A percentile compares a stretch with the other conserved stretches of the same genome.
Evolutionary conservation across 2,888 invertebrate species (phyloP).

Genomic region (Tachystola acroxantha): DNA sequence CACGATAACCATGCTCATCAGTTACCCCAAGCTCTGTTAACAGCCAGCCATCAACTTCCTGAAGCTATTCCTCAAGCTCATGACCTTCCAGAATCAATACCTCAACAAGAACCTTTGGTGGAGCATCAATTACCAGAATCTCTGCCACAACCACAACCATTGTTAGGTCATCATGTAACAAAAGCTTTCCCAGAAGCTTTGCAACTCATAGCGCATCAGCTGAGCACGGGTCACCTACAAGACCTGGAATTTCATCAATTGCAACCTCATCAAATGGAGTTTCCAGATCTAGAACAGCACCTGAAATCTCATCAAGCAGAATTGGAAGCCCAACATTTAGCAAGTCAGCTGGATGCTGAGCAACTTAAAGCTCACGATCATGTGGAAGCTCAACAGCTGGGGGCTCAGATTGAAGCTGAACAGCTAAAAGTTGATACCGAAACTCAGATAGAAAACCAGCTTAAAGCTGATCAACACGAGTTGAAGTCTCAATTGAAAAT

Average conservation of each 20-base stretch:
- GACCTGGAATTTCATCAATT: slow-evolving; percentile 17
- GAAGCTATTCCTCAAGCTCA: neutral
- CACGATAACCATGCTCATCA: slow-evolving; percentile 12
- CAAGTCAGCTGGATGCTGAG: slow-evolving; percentile 1
- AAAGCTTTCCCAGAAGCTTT: neutral
- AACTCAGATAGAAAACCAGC: neutral
- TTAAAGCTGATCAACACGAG: neutral
- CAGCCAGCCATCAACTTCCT: too few species aligned
- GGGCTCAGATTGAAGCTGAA: neutral
- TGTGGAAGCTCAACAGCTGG: slow-evolving; percentile 4
- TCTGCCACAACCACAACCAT: too few species aligned
- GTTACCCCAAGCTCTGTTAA: slow-evolving; percentile 1
- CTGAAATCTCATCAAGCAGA: slow-evolving; percentile 4
- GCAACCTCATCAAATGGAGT: neutral
- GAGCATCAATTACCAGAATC: neutral
- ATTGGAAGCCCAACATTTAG: slow-evolving; percentile 8
- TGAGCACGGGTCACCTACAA: slow-evolving; percentile 1
- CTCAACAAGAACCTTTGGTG: neutral
- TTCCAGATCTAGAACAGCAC: slow-evolving; percentile 2
- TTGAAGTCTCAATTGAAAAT: neutral
- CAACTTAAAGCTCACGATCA: slow-evolving; percentile 6
- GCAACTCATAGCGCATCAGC: neutral
- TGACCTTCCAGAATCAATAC: too few species aligned
- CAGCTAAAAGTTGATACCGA: neutral
- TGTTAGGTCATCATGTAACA: neutral